These are phyloP conservation scores for Caenorhabditis sinica DNA, from an alignment of 2,888 invertebrate genomes.

Conservation along the genomic window DNA sequence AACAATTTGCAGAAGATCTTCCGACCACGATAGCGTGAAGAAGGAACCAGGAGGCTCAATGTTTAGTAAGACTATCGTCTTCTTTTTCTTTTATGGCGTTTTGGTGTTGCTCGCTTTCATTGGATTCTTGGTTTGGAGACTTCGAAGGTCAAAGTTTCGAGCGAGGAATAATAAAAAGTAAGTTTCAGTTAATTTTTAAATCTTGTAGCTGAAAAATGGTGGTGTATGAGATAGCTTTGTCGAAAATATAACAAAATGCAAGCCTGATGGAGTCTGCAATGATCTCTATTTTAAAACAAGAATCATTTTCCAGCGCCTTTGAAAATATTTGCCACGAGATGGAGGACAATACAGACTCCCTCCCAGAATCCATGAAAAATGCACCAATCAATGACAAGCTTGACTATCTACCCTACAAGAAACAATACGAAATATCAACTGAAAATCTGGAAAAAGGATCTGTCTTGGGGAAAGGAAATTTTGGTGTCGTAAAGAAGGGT, in stretches of 20 bases:
- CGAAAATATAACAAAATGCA: background rate
- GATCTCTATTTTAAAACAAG: slow-evolving; percentile 6
- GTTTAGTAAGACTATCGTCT: slow-evolving; percentile 6
- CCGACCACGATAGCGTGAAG: background rate
- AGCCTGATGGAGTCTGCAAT: too few species aligned
- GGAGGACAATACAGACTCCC: slow-evolving; percentile 41
- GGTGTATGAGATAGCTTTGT: background rate
- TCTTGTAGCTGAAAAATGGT: too few species aligned
- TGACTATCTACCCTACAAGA: slow-evolving; percentile 61
- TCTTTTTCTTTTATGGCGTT: slow-evolving; percentile 25
- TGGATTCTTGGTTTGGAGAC: slow-evolving; percentile 29
- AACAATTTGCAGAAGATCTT: slow-evolving; percentile 2
- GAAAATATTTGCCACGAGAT: slow-evolving; percentile 66
- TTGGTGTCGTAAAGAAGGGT: slow-evolving; percentile 72
- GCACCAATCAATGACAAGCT: slow-evolving; percentile 67
- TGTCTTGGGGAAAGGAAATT: slow-evolving; percentile 71
- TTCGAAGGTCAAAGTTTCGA: slow-evolving; percentile 7
- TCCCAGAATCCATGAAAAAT: slow-evolving; percentile 38
- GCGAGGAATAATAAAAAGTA: background rate
- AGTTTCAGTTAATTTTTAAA: background rate
- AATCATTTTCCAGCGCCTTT: slow-evolving; percentile 54
- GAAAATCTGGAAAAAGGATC: slow-evolving; percentile 59
- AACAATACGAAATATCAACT: slow-evolving; percentile 58
- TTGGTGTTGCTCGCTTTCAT: slow-evolving; percentile 20
- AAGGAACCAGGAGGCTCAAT: slow-evolving; percentile 14